Evolutionary conservation across 2,113 vertebrate genomes (phyloP).

Genomic region (Mastomys natalensis): DNA sequence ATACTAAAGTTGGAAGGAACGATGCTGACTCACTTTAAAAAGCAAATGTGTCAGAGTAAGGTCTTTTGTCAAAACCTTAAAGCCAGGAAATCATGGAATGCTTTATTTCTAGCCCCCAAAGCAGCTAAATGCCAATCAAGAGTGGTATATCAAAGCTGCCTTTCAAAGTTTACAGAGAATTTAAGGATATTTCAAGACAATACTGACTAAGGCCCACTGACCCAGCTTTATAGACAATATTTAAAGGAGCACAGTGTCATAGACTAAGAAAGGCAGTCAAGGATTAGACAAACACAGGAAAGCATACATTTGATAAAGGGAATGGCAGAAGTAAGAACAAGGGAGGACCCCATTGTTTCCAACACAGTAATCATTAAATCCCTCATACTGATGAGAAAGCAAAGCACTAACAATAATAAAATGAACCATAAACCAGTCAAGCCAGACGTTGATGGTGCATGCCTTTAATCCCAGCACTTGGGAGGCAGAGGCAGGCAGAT

Average conservation of each 20-base stretch:
- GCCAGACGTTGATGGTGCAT: too few species aligned
- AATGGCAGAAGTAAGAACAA: background rate
- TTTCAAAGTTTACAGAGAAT: background rate
- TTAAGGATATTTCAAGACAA: background rate
- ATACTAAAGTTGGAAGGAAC: background rate
- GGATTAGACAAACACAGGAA: background rate
- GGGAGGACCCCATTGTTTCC: background rate
- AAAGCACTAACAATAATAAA: background rate
- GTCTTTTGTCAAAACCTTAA: background rate
- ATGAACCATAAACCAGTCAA: background rate
- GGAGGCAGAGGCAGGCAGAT: too few species aligned
- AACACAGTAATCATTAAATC: background rate
- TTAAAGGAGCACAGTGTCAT: background rate
- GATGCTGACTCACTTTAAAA: background rate
- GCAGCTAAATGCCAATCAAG: background rate
- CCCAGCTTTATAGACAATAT: background rate
- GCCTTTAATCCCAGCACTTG: too few species aligned
- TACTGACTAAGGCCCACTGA: background rate
- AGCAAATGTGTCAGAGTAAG: background rate
- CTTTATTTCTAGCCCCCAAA: background rate
- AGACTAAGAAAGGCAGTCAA: background rate
- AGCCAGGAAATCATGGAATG: background rate
- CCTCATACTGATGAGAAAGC: background rate
- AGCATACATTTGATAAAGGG: background rate
- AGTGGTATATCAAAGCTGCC: background rate